phyloP scores from a whole-genome alignment of 2,888 invertebrate genomes.

The Scaeva pyrastri region DNA sequence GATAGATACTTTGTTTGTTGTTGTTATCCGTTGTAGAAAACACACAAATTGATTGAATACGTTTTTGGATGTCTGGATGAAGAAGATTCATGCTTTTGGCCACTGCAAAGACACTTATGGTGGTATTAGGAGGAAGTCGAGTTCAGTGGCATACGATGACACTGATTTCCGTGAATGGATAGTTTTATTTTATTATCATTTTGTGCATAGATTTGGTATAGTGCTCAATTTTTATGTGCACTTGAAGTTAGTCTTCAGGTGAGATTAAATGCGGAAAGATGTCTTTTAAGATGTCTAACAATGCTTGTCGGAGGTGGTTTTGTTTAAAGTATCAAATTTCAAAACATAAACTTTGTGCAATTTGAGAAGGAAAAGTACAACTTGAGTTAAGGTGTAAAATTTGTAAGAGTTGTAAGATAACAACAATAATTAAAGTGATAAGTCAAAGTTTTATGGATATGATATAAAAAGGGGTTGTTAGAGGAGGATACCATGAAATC shows the following conservation, averaged over 20 bases:
- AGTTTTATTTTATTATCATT: slow-evolving; percentile 1
- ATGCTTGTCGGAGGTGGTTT: not conserved
- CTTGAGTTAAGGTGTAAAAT: not conserved
- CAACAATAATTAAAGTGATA: not conserved
- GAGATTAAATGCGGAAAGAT: slow-evolving; percentile 4
- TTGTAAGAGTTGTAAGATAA: not conserved
- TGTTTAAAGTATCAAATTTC: not conserved
- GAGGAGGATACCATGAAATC: no score
- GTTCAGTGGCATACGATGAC: slow-evolving; percentile 56
- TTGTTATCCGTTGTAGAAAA: slow-evolving; percentile 26
- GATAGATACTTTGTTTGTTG: slow-evolving; percentile 1
- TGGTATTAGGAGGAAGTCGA: slow-evolving; percentile 52
- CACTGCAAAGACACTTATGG: not conserved
- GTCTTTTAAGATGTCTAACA: slow-evolving; percentile 5
- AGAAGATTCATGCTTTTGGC: not conserved
- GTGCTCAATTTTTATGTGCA: not conserved
- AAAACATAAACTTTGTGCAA: slow-evolving; percentile 6
- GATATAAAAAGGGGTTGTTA: no score
- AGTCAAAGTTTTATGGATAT: no score
- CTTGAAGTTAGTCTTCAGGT: not conserved
- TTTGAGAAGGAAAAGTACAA: not conserved
- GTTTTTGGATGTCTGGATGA: slow-evolving; percentile 38
- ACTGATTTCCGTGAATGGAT: slow-evolving; percentile 35
- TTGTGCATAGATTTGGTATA: not conserved
- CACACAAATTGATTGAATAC: slow-evolving; percentile 20